A percentile compares a stretch with the other conserved stretches of the same genome.
Evolutionary conservation across 2,797 vertebrate species (phyloP).

Genomic region (Pelodytes ibericus): DNA sequence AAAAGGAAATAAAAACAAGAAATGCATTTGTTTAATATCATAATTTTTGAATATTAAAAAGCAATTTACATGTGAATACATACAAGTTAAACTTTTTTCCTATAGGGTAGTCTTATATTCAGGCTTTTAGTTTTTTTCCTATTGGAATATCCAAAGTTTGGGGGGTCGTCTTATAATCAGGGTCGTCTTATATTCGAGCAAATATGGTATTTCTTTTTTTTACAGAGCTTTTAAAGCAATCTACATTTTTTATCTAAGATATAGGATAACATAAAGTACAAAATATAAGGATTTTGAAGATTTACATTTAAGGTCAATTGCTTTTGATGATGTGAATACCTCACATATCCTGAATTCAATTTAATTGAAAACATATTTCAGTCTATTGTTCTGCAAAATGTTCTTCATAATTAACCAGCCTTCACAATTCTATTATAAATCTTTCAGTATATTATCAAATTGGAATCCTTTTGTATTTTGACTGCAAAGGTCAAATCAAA

Average conservation of each 20-base stretch:
- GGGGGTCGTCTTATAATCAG: no score
- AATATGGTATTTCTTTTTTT: background rate
- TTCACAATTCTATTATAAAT: conserved; percentile 1
- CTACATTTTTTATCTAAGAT: background rate
- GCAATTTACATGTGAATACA: no score
- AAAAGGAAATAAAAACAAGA: no score
- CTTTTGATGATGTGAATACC: background rate
- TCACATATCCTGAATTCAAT: background rate
- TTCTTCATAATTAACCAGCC: conserved; percentile 8
- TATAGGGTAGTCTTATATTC: no score
- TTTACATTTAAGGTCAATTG: conserved; percentile 11
- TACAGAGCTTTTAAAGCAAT: background rate
- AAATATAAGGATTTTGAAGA: conserved; percentile 3
- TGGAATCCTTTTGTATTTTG: background rate
- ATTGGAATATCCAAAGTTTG: no score
- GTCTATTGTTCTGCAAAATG: conserved; percentile 6
- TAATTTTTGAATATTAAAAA: no score
- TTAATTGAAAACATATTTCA: conserved; percentile 7
- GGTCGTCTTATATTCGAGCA: no score
- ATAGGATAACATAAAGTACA: background rate
- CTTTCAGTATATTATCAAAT: conserved; percentile 7
- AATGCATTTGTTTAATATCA: no score
- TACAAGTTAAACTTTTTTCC: no score
- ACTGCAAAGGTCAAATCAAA: conserved; percentile 9
- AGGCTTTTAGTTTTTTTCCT: no score